Evolutionary conservation across 1,140 invertebrate species (phyloP).

Genomic region (Euwallacea fornicatus): DNA sequence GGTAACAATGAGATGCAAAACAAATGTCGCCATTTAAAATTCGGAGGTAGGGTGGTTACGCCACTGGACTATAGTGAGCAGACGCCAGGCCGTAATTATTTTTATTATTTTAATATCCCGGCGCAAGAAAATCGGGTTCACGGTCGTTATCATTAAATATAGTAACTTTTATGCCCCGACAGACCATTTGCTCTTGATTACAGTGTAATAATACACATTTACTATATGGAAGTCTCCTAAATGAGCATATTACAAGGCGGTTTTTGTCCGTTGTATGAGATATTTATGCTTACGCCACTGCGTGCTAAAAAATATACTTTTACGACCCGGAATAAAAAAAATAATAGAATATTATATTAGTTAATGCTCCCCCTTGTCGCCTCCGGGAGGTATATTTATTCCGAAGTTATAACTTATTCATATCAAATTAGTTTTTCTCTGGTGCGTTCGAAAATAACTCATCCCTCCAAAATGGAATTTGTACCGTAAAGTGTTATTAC

Average conservation of each 20-base stretch:
- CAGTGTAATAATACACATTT: slow-evolving; percentile 54
- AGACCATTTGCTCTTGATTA: slow-evolving; percentile 51
- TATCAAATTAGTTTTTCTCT: slow-evolving; percentile 51
- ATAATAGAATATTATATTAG: slow-evolving; percentile 53
- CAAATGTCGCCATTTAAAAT: no score
- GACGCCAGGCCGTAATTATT: slow-evolving; percentile 52
- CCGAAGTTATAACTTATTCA: slow-evolving; percentile 50
- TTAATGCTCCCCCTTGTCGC: slow-evolving; percentile 43
- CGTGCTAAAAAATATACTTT: slow-evolving; percentile 29
- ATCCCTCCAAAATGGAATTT: slow-evolving; percentile 44
- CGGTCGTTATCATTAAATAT: slow-evolving; percentile 55
- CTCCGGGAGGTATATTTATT: slow-evolving; percentile 45
- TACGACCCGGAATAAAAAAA: slow-evolving; percentile 49
- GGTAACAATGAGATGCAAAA: no score
- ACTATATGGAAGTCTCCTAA: slow-evolving; percentile 50
- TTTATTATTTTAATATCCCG: slow-evolving; percentile 55
- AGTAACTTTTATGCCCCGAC: slow-evolving; percentile 52
- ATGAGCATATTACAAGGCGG: slow-evolving; percentile 22
- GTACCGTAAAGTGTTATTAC: slow-evolving; percentile 47
- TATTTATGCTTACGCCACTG: no score
- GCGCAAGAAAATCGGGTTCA: slow-evolving; percentile 52
- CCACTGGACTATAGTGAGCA: slow-evolving; percentile 42
- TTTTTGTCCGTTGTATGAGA: not conserved
- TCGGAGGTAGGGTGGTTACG: slow-evolving; percentile 20
- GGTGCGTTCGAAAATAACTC: slow-evolving; percentile 45